These are phyloP conservation scores for Struthidea cinerea DNA, from an alignment of 2,113 vertebrate species.

Conservation along the genomic window DNA sequence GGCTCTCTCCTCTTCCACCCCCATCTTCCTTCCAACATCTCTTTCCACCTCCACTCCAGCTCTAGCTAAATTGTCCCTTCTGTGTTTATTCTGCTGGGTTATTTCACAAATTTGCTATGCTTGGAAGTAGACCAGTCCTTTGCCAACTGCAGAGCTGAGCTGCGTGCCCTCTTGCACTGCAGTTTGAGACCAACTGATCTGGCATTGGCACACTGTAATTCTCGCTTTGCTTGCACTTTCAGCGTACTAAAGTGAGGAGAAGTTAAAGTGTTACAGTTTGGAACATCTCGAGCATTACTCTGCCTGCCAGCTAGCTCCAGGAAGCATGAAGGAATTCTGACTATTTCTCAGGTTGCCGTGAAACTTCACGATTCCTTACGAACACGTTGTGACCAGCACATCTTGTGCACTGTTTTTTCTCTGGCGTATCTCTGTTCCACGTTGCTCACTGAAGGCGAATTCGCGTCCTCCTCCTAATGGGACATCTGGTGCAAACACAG, in stretches of 20 bases:
- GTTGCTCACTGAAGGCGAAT: neutral
- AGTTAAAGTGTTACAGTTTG: neutral
- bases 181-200: neutral
- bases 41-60: neutral
- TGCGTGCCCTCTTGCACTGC: neutral
- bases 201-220: rapidly evolving
- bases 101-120: neutral
- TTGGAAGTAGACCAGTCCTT: neutral
- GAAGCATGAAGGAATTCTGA: neutral
- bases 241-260: neutral
- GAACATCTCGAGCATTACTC: neutral
- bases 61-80: neutral
- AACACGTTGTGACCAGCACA: neutral
- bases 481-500: neutral
- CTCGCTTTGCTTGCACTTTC: neutral
- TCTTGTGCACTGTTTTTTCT: rapidly evolving
- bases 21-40: neutral
- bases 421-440: neutral
- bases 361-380: neutral
- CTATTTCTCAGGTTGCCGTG: neutral
- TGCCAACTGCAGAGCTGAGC: neutral
- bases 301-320: neutral
- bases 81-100: neutral
- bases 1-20: neutral
- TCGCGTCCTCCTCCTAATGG: neutral